These are phyloP conservation scores for Galerucella pusilla DNA, from an alignment of 2,888 invertebrate genomes.

Conservation along the genomic window DNA sequence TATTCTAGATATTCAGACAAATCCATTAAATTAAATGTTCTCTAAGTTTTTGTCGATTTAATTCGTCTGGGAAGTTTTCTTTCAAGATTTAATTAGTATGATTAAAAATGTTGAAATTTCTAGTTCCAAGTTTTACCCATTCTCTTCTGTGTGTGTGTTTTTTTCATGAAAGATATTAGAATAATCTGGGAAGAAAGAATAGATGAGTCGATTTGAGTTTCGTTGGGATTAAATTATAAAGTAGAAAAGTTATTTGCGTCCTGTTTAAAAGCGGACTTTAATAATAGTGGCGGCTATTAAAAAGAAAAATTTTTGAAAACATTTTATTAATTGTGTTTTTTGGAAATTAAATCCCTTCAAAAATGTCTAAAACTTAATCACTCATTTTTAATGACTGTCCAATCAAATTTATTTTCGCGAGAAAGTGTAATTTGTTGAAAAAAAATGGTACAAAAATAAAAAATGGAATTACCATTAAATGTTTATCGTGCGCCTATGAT, in stretches of 20 bases:
- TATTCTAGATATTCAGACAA: slow-evolving; percentile 45
- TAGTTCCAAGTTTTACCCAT: slow-evolving; percentile 22
- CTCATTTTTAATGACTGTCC: no score
- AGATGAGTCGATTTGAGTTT: slow-evolving; percentile 24
- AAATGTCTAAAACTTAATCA: no score
- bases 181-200: slow-evolving; percentile 14
- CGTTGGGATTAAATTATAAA: slow-evolving; percentile 10
- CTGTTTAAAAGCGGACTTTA: not conserved
- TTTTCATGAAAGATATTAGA: slow-evolving; percentile 14
- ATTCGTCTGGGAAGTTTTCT: slow-evolving; percentile 46
- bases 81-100: slow-evolving; percentile 50
- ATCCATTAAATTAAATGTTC: slow-evolving; percentile 42
- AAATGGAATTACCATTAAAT: no score
- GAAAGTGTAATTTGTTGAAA: no score
- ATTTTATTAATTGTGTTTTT: not conserved
- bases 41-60: slow-evolving; percentile 31
- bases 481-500: no score
- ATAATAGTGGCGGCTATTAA: not conserved
- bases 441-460: no score
- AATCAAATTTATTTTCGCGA: no score
- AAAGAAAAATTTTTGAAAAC: not conserved
- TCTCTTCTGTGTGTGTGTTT: slow-evolving; percentile 11
- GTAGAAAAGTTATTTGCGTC: not conserved
- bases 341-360: not conserved
- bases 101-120: slow-evolving; percentile 47